A percentile compares a stretch with the other conserved stretches of the same genome.
Evolutionary conservation across 2,113 vertebrate genomes (phyloP).

Genomic region (Stegastes partitus): DNA sequence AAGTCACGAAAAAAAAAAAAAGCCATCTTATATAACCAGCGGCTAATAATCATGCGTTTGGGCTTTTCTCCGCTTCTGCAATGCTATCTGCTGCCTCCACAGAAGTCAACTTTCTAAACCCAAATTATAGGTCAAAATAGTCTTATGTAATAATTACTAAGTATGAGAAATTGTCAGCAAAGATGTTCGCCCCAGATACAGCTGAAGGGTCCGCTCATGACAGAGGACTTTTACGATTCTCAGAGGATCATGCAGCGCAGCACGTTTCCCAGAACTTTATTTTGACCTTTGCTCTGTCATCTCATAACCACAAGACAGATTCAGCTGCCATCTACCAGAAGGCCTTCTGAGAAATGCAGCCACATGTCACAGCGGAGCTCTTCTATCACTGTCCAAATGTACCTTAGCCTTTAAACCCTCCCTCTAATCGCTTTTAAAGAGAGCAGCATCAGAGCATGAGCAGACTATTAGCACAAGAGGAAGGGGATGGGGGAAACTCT

Average conservation of each 20-base stretch:
- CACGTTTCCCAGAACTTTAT: slow-evolving; percentile 49
- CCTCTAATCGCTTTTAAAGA: neutral
- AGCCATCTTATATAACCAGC: slow-evolving; percentile 20
- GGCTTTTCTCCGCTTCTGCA: slow-evolving; percentile 8
- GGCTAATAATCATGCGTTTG: slow-evolving; percentile 48
- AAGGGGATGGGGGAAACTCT: neutral
- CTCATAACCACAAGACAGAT: slow-evolving; percentile 26
- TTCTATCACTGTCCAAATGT: slow-evolving; percentile 27
- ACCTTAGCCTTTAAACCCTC: slow-evolving; percentile 37
- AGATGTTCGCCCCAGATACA: slow-evolving; percentile 48
- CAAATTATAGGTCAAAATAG: slow-evolving; percentile 66
- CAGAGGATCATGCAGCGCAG: slow-evolving; percentile 24
- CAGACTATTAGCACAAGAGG: neutral
- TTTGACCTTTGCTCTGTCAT: slow-evolving; percentile 48
- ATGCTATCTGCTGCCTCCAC: slow-evolving; percentile 44
- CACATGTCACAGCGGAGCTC: slow-evolving; percentile 29
- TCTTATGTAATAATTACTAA: slow-evolving; percentile 61
- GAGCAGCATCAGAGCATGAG: neutral
- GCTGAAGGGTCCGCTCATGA: slow-evolving; percentile 21
- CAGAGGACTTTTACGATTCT: slow-evolving; percentile 26
- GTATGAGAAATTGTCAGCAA: slow-evolving; percentile 49
- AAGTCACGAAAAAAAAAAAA: slow-evolving; percentile 53
- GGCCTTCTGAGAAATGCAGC: slow-evolving; percentile 17
- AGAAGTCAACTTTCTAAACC: slow-evolving; percentile 47
- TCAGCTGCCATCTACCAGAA: neutral